A percentile compares a stretch with the other conserved stretches of the same genome.
These are phyloP conservation scores for Hydractinia echinata DNA, from an alignment of 30 jellyfish, hydroid and myxozoan genomes.

Conservation along the genomic window DNA sequence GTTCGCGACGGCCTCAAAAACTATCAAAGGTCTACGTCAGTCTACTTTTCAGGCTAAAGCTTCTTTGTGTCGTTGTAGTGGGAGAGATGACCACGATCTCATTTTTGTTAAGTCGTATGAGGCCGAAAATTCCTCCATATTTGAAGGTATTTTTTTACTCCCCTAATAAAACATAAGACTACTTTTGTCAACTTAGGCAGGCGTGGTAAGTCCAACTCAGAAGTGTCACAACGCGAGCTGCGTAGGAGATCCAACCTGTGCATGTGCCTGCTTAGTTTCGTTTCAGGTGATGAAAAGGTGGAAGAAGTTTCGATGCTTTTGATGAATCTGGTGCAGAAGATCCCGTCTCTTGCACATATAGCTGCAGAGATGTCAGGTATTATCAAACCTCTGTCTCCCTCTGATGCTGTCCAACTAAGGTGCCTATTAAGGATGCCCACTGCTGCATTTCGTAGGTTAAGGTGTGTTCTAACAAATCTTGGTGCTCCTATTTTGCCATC, in stretches of 20 bases:
- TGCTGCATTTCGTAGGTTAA: conserved; percentile 7
- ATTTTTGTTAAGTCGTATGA: no score
- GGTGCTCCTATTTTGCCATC: not conserved
- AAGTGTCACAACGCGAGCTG: not conserved
- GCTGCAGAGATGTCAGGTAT: not conserved
- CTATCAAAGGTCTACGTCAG: no score
- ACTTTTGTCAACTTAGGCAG: not conserved
- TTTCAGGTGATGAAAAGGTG: not conserved
- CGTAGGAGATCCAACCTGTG: conserved; percentile 5
- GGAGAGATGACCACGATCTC: no score
- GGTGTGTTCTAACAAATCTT: not conserved
- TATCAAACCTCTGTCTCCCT: not conserved
- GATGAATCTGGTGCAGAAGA: not conserved
- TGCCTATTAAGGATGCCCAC: not conserved
- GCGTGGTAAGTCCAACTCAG: not conserved
- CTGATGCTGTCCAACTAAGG: not conserved
- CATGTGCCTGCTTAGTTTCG: not conserved
- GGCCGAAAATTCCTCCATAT: no score
- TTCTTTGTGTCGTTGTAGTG: no score
- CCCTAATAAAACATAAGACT: no score
- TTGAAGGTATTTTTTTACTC: no score
- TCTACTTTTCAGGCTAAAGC: no score
- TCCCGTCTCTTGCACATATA: not conserved
- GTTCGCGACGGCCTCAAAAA: no score
- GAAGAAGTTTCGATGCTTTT: not conserved